Base-by-base conservation (phyloP, 2,797 vertebrate species). In the Acipenser oxyrinchus region DNA sequence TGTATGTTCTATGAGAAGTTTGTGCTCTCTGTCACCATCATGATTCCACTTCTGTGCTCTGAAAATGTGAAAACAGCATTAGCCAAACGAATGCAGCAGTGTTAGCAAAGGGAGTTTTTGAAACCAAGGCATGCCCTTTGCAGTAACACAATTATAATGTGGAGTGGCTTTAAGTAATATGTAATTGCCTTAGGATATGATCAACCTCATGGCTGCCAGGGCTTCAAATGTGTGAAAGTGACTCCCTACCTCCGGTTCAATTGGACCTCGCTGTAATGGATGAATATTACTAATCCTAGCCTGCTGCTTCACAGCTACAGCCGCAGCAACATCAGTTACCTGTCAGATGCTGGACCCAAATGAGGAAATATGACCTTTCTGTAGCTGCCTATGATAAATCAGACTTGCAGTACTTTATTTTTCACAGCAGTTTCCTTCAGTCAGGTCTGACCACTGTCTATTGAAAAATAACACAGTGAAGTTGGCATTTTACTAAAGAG, bases 331-430 rank as follows among this genome's bases (percentile, higher is more conserved):
- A 85, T 77, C 79, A 81, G 79, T 78, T 83, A 81, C 77, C 83
- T 82, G 80, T 84, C 84, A 84, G 72, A 68, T n/a, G 67, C 62
- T 62, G 60, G 70, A 72, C 77, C 79, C 77, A 81, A 79, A 86
- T 84, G 84, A 82, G 82, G 79, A 86, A 81, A 78, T 78, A 78
- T 84, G 85, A 86, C 87, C 87, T 88, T 86, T 87, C 76, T 76
- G 69, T n/a, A n/a, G 73, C 73, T 78, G 77, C 74, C 70, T 73
- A 67, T 72, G 82, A 88, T 86, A 82, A 83, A 88, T 86, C 82
- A 78, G 70, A 71, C 76, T 51, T 72, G 68, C 64, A 76, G 64
- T 76, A 60, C 57, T 76, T 77, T 87, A 80, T 82, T 83, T 72
- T 73, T 67, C 69, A 9, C 52, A 23, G 73, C 76, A 72, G 12